Conservation (phyloP, 1,140 invertebrate genomes). For the Drosophila teissieri region DNA sequence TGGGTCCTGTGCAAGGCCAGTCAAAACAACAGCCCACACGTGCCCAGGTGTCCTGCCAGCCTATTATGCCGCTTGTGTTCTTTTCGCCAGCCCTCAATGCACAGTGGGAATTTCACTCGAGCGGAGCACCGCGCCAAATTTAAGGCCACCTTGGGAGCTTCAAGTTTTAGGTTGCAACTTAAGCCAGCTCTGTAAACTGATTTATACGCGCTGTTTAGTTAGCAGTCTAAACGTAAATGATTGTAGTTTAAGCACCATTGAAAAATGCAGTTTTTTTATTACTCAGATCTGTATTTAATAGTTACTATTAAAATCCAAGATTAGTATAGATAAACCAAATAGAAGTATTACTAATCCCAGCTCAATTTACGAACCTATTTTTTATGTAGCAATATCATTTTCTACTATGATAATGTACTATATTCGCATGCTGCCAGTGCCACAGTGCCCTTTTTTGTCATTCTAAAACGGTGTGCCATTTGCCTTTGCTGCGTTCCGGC, state of each 20-base stretch:
- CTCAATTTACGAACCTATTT: no score
- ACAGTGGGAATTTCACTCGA: constrained; percentile 33
- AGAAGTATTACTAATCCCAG: no score
- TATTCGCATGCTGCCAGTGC: background rate
- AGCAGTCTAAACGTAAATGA: no score
- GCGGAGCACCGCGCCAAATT: constrained; percentile 17
- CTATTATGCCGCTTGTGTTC: constrained; percentile 56
- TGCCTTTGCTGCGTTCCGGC: constrained; percentile 38
- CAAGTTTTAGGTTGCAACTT: background rate
- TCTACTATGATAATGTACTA: no score
- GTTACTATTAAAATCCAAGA: no score
- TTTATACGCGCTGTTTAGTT: background rate
- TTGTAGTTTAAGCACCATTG: no score
- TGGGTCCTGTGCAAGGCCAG: constrained; percentile 58
- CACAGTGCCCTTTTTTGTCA: constrained; percentile 1
- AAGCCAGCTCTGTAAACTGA: background rate
- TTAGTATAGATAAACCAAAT: no score
- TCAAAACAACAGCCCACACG: constrained; percentile 47
- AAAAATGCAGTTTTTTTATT: no score
- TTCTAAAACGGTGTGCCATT: constrained; percentile 49
- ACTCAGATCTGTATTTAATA: no score
- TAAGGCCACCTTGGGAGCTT: constrained; percentile 8
- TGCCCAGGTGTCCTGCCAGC: constrained; percentile 63
- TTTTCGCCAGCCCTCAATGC: constrained; percentile 30
- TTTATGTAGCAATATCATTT: no score